Percentiles rank a stretch among this genome's conserved stretches.
phyloP scores from a whole-genome alignment of 2,797 vertebrate species.

The Eospalax fontanierii region DNA sequence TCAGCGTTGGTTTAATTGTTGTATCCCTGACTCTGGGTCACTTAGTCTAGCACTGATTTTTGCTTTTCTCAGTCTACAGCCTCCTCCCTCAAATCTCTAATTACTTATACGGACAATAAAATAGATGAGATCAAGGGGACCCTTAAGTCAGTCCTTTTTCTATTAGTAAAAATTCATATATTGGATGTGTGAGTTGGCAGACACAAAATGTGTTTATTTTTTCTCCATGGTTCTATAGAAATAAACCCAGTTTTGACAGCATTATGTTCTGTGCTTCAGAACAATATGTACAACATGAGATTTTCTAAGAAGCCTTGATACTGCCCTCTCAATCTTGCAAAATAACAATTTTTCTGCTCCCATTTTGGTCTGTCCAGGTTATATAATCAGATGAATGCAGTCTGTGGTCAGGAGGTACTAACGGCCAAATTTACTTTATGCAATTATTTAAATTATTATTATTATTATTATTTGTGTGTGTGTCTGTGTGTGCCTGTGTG shows the following conservation, averaged over 20 bases:
- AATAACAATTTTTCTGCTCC: background rate
- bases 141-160: background rate
- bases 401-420: background rate
- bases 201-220: background rate
- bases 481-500: background rate
- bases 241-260: background rate
- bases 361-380: background rate
- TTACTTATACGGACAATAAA: background rate
- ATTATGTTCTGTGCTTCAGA: background rate
- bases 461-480: background rate
- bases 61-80: background rate
- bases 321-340: background rate
- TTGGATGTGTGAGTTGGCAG: background rate
- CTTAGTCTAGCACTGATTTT: background rate
- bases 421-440: background rate
- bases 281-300: background rate
- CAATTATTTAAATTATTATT: background rate
- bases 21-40: background rate
- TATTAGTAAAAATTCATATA: background rate
- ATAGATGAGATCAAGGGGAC: background rate
- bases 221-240: background rate
- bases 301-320: background rate
- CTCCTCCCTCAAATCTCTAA: background rate
- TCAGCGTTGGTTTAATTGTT: background rate
- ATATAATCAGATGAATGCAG: background rate